Evolutionary conservation across 2,888 invertebrate species (phyloP).

Genomic region (Hedya salicella): DNA sequence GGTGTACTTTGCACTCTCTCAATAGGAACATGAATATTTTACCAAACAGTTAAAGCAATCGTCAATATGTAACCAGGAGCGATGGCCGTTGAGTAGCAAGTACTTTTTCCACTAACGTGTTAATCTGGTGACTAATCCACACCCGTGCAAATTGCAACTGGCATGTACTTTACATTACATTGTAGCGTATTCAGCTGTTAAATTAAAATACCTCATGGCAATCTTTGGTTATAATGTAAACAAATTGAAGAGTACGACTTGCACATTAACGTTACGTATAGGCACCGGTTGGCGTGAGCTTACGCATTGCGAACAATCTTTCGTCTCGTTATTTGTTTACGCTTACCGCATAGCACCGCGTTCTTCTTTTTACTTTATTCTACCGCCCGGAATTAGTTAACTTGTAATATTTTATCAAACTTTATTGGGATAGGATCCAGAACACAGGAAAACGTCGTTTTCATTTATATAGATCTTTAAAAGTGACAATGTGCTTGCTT

Average conservation of each 20-base stretch:
- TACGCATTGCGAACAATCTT: slow-evolving; percentile 60
- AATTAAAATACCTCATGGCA: slow-evolving; percentile 32
- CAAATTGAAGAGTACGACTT: slow-evolving; percentile 40
- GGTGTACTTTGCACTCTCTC: slow-evolving; percentile 48
- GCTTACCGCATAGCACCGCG: slow-evolving; percentile 47
- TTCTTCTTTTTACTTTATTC: slow-evolving; percentile 45
- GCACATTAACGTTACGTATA: slow-evolving; percentile 33
- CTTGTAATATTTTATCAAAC: slow-evolving; percentile 7
- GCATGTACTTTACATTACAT: slow-evolving; percentile 25
- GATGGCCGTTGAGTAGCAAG: slow-evolving; percentile 60
- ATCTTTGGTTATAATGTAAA: slow-evolving; percentile 45
- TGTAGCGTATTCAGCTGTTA: slow-evolving; percentile 25
- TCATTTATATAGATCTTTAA: not conserved
- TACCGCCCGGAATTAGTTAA: slow-evolving; percentile 17
- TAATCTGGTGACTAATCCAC: slow-evolving; percentile 57
- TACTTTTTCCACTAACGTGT: slow-evolving; percentile 45
- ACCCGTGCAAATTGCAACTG: slow-evolving; percentile 47
- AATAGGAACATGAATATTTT: slow-evolving; percentile 52
- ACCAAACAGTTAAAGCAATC: slow-evolving; percentile 57
- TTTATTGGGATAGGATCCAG: slow-evolving; percentile 3
- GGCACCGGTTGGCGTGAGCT: slow-evolving; percentile 30
- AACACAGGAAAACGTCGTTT: not conserved
- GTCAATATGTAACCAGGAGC: slow-evolving; percentile 53
- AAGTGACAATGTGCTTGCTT: not conserved
- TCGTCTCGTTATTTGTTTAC: slow-evolving; percentile 58